phyloP scores from a whole-genome alignment of 1,140 invertebrate genomes.

The Atta cephalotes region DNA sequence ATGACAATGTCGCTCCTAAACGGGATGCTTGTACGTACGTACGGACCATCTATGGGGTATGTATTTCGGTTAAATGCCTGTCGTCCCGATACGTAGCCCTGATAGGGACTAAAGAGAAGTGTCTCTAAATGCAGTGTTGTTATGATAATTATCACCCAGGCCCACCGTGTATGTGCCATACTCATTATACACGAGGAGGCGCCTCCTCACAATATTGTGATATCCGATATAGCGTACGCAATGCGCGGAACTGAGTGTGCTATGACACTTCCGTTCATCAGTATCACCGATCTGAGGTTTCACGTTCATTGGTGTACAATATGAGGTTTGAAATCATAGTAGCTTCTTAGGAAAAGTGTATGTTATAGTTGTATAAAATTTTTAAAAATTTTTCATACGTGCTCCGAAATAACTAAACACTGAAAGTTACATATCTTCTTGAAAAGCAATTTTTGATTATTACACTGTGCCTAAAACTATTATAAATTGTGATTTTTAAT shows the following conservation, averaged over 20 bases:
- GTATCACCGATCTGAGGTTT: constrained; percentile 12
- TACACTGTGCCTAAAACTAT: not conserved
- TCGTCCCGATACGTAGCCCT: constrained; percentile 74
- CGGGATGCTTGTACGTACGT: constrained; percentile 75
- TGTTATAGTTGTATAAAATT: not conserved
- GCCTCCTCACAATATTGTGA: constrained; percentile 84
- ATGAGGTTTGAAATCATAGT: not conserved
- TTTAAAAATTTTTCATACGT: constrained; percentile 3
- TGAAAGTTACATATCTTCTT: not conserved
- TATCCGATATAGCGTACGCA: constrained; percentile 74
- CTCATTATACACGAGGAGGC: constrained; percentile 76
- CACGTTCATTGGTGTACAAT: not conserved
- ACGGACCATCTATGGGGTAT: constrained; percentile 54
- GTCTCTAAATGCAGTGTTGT: constrained; percentile 81
- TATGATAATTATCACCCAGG: constrained; percentile 82
- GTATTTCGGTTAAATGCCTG: constrained; percentile 74
- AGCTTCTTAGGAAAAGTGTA: not conserved
- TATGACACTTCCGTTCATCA: constrained; percentile 51
- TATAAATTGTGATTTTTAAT: not conserved
- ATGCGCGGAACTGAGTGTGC: constrained; percentile 32
- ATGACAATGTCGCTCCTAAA: constrained; percentile 82
- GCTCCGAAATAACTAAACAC: no score
- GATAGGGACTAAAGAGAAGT: constrained; percentile 72
- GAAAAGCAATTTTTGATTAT: not conserved
- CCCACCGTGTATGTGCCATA: constrained; percentile 21